Conservation (phyloP, 2,888 invertebrate genomes). For the Melipona bicolor region DNA sequence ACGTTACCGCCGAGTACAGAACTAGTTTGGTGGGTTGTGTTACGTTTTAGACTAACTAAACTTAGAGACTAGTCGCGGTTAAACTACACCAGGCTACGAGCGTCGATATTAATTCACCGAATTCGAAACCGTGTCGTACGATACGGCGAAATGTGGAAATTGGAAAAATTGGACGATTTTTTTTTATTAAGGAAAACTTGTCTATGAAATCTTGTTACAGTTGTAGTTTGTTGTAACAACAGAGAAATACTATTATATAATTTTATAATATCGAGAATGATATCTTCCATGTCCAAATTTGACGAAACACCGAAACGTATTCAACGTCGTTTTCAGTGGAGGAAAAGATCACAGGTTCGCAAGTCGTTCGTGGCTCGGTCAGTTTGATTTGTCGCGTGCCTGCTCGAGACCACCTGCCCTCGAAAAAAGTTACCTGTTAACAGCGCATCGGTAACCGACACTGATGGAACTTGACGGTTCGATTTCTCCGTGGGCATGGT, state of each 20-base stretch:
- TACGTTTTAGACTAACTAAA: constrained; percentile 66
- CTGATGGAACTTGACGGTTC: constrained; percentile 61
- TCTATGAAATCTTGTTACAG: too few relatives aligned
- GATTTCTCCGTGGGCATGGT: constrained; percentile 22
- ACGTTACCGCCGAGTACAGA: constrained; percentile 70
- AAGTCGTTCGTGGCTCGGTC: constrained; percentile 55
- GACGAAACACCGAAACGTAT: not conserved
- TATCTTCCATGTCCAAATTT: not conserved
- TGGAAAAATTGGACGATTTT: too few relatives aligned
- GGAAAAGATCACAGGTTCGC: constrained; percentile 35
- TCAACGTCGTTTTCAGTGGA: not conserved
- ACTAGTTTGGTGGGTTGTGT: constrained; percentile 80
- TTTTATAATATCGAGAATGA: too few relatives aligned
- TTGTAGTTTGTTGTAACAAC: too few relatives aligned
- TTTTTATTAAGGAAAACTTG: too few relatives aligned
- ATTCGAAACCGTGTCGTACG: too few relatives aligned
- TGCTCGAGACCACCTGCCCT: constrained; percentile 77
- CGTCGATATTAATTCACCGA: constrained; percentile 44
- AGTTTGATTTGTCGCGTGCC: constrained; percentile 83
- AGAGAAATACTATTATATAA: too few relatives aligned
- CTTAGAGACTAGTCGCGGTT: constrained; percentile 62
- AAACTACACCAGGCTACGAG: constrained; percentile 44
- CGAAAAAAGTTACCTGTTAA: constrained; percentile 77
- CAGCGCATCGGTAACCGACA: constrained; percentile 71
- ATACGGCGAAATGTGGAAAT: too few relatives aligned